A percentile compares a stretch with the other conserved stretches of the same genome.
phyloP scores from a whole-genome alignment of 2,113 vertebrate species.

The Phaethornis superciliosus region DNA sequence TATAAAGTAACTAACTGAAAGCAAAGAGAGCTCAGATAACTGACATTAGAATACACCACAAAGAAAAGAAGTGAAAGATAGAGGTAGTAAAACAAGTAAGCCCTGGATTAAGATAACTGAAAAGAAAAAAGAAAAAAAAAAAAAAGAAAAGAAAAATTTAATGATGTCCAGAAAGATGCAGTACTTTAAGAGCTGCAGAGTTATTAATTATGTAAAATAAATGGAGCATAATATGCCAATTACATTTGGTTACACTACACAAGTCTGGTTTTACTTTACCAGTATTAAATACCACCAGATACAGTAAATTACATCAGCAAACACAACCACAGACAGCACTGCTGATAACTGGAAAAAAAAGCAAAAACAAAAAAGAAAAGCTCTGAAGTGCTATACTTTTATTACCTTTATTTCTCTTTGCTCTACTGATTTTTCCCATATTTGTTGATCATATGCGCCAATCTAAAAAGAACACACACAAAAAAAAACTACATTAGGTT shows the following conservation, averaged over 20 bases:
- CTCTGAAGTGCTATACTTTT: background rate
- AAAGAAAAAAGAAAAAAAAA: background rate
- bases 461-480: constrained; percentile 81
- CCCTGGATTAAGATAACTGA: background rate
- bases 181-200: background rate
- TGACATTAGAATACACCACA: constrained; percentile 65
- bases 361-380: background rate
- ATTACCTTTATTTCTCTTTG: constrained; percentile 98
- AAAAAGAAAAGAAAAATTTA: background rate
- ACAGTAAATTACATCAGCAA: background rate
- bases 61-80: constrained; percentile 26
- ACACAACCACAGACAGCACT: background rate
- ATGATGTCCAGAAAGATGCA: background rate
- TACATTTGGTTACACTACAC: background rate
- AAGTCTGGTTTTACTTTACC: constrained; percentile 26
- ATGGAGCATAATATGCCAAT: background rate
- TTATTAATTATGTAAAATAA: constrained; percentile 17
- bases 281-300: constrained; percentile 9
- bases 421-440: constrained; percentile 99
- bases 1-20: constrained; percentile 78
- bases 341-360: background rate
- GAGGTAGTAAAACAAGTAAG: background rate
- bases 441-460: constrained; percentile 99
- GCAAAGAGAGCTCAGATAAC: constrained; percentile 73
- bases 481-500: background rate